Evolutionary conservation across 2,113 vertebrate genomes (phyloP).

Genomic region (Eurystomus gularis): DNA sequence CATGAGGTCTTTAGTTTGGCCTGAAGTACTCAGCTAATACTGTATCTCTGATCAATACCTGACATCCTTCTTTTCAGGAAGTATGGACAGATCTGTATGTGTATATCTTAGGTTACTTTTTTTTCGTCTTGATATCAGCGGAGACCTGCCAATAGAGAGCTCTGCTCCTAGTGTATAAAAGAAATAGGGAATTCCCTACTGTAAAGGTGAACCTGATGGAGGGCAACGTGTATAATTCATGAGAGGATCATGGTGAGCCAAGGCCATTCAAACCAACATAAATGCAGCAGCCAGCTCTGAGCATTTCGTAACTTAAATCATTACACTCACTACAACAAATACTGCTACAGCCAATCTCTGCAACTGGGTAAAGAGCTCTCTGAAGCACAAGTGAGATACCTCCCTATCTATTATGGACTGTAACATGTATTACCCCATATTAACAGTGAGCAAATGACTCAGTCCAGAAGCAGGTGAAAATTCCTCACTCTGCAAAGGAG

Average conservation of each 20-base stretch:
- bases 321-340: neutral
- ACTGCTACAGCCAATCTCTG: neutral
- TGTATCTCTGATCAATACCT: neutral
- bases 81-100: neutral
- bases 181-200: neutral
- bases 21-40: neutral
- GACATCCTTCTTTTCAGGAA: neutral
- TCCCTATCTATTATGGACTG: neutral
- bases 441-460: neutral
- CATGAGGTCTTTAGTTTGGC: neutral
- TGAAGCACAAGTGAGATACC: neutral
- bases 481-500: neutral
- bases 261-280: neutral
- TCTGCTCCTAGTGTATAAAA: neutral
- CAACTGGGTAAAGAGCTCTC: neutral
- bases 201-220: neutral
- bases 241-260: neutral
- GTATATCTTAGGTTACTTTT: neutral
- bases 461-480: neutral
- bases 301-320: neutral
- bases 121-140: neutral
- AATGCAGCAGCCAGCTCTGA: neutral
- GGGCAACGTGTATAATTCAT: rapidly evolving
- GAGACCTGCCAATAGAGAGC: neutral
- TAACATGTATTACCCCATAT: neutral